Evolutionary conservation across 2,888 invertebrate genomes (phyloP).

Genomic region (Cheilosia vernalis): DNA sequence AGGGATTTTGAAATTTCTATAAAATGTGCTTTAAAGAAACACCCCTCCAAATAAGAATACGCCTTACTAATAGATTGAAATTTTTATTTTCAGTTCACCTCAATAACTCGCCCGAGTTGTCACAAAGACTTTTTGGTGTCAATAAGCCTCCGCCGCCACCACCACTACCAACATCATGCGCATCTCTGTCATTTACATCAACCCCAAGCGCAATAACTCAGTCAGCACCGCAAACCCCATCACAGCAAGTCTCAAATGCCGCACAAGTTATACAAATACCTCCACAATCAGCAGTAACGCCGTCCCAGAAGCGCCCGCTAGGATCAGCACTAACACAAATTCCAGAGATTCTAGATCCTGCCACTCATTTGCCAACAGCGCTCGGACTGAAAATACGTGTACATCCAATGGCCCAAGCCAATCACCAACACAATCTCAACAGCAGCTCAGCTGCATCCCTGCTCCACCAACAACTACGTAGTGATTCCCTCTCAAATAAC

Average conservation of each 20-base stretch:
- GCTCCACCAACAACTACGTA: slow-evolving; percentile 81
- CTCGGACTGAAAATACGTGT: slow-evolving; percentile 80
- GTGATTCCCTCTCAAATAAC: slow-evolving; percentile 79
- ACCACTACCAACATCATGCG: slow-evolving; percentile 33
- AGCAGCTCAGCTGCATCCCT: slow-evolving; percentile 78
- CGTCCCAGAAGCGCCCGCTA: slow-evolving; percentile 47
- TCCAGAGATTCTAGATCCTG: slow-evolving; percentile 63
- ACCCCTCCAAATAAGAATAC: background rate
- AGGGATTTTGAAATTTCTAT: background rate
- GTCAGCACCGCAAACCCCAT: slow-evolving; percentile 44
- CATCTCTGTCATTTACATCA: slow-evolving; percentile 30
- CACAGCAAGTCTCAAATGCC: slow-evolving; percentile 58
- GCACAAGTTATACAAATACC: slow-evolving; percentile 57
- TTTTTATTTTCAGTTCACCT: slow-evolving; percentile 77
- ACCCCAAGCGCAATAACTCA: slow-evolving; percentile 48
- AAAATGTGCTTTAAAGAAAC: background rate
- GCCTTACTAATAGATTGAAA: background rate
- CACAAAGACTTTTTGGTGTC: slow-evolving; percentile 81
- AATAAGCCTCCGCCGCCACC: slow-evolving; percentile 72
- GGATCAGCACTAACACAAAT: slow-evolving; percentile 51
- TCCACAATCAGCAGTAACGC: slow-evolving; percentile 23
- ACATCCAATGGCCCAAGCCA: slow-evolving; percentile 75
- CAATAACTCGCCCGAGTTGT: slow-evolving; percentile 81
- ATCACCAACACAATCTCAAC: slow-evolving; percentile 63
- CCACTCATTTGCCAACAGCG: slow-evolving; percentile 80